phyloP scores from a whole-genome alignment of 64 coral and sea anemone genomes.

The Platygyra sinensis region DNA sequence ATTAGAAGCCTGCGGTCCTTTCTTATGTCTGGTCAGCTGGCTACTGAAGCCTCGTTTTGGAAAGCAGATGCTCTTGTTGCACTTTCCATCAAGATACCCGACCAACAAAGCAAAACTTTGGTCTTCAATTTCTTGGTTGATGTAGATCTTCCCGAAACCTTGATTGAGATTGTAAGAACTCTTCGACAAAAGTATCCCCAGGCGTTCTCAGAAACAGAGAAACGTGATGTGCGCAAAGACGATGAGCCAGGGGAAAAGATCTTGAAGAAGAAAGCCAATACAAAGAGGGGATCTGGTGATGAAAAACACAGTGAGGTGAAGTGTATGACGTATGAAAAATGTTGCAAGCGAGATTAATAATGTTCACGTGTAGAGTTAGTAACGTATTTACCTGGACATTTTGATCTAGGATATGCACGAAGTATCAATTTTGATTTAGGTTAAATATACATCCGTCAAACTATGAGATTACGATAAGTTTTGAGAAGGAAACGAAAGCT shows the following conservation, averaged over 20 bases:
- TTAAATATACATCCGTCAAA: no score
- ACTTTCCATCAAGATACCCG: conserved; percentile 19
- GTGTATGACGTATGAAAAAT: not conserved
- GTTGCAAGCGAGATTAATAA: not conserved
- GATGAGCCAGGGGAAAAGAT: not conserved
- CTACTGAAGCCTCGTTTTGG: conserved; percentile 27
- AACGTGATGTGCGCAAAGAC: not conserved
- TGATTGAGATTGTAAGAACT: conserved; percentile 15
- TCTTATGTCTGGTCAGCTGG: conserved; percentile 11
- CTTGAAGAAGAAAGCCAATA: not conserved
- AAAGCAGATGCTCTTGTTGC: conserved; percentile 12
- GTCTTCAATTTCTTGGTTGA: conserved; percentile 34
- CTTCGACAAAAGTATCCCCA: not conserved
- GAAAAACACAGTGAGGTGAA: not conserved
- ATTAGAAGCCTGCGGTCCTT: conserved; percentile 18
- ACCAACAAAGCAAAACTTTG: not conserved
- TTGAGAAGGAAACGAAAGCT: no score
- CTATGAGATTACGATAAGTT: no score
- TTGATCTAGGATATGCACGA: no score
- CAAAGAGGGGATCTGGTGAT: not conserved
- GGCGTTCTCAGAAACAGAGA: not conserved
- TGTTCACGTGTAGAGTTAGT: not conserved
- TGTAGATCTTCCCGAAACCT: conserved; percentile 12
- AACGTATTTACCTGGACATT: no score
- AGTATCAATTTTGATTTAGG: no score